Base-by-base conservation (phyloP, 2,797 vertebrate genomes). In the Echiichthys vipera region DNA sequence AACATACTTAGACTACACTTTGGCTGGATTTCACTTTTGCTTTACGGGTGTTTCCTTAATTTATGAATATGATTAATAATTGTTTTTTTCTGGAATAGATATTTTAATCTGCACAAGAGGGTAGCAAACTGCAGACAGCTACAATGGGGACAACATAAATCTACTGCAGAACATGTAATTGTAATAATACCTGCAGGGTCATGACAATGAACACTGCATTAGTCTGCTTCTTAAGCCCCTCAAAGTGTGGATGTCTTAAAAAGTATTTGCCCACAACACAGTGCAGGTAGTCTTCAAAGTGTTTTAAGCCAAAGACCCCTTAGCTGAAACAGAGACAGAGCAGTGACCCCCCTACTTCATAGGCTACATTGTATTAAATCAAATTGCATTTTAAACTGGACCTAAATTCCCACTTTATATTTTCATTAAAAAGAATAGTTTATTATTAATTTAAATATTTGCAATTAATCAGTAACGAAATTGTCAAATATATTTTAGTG, bases 1-100 rank as follows among this genome's bases (percentile, higher is more conserved):
- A 55, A 37, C 43, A 14, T 74, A 71, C 57, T 74, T 78, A 73
- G 45, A 71, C 61, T 66, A 63, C 64, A 54, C 29, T 32, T 50
- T 68, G 66, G 67, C 36, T 43, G 20, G 42, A 37, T 84, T 63
- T 56, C 14, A 36, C 36, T 67, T 78, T 64, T 61, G 24, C 67
- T 70, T 13, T 2, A 1, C 2, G 2, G 12, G 20, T 58, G 6
- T 66, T 54, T 47, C 25, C 65, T 43, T 57, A 1, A 76, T 68
- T 62, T 74, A 57, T 27, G 34, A 50, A 61, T 39, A 22, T 13
- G 29, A 58, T 27, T 34, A 30, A 70, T 50, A 17, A 54, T 40
- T 13, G 12, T 34, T 42, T 59, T 49, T 62, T 49, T 4, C 36
- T 37, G 25, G 18, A 43, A 34, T 61, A n/a, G 47, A 40, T 2